Evolutionary conservation across 2,888 invertebrate genomes (phyloP), one percentile per base, ranked within the genome.

Genomic region (Meghimatium bilineatum): DNA sequence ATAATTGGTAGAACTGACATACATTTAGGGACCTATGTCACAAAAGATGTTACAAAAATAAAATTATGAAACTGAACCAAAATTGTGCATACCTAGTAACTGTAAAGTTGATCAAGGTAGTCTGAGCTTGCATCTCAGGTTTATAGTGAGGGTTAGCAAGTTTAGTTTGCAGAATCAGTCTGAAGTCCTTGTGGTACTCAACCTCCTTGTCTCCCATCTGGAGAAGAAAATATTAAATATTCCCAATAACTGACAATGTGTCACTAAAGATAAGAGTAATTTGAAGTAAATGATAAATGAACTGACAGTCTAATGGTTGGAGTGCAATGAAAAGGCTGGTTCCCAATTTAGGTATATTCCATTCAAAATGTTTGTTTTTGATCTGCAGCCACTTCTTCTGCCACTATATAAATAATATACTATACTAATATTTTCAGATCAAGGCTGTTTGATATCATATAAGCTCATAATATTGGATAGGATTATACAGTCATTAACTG

Each of bases 101-200:
- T 20, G 98, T 98, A 92, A 99, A 99, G 94, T 99, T 98, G 87
- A 99, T 98, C 85, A 99, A 95, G 1, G 98, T 98, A 0, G 98
- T 97, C 94, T 99, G 98, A 26, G 99, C 99, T 94, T 99, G 98
- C 97, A 99, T 97, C 95, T 99, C 99, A 0, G 99, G 99, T 93
- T 98, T 97, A 93, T 98, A 99, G 94, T 98, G 98, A 23, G 98
- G 99, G 95, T 98, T 99, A 0, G 98, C 98, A 89, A 99, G 94
- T 94, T 99, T 99, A 0, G 98, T 98, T 91, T 99, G 98, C 36
- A 99, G 94, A 88, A 98, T 96, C 6, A 99, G 94, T 69, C 97
- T 96, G 93, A 99, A 99, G 83, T 95, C 95, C 8, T 96, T 94
- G 94, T 97, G 97, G 93, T 97, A 98, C 93, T 98, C 98, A 23